phyloP scores from a whole-genome alignment of 2,797 vertebrate genomes.

The Basileuterus tristriatus region DNA sequence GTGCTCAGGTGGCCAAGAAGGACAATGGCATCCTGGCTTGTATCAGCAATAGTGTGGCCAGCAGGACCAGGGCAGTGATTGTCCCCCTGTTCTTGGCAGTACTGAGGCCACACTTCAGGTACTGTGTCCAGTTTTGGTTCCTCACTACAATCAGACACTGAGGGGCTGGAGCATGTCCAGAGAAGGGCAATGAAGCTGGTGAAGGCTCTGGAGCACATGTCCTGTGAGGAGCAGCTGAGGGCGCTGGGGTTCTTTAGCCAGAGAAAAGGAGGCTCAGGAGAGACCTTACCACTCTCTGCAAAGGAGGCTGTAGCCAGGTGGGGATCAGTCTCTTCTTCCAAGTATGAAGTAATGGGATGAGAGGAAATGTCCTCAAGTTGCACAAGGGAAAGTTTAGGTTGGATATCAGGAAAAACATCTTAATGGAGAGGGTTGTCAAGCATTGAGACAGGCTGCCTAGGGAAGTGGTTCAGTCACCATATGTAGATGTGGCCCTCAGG shows the following conservation, averaged over 20 bases:
- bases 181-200: accelerated
- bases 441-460: background rate
- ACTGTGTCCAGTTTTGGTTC: background rate
- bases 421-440: background rate
- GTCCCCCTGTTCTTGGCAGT: background rate
- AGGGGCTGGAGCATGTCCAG: accelerated
- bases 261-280: background rate
- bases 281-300: background rate
- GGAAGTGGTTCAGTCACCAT: background rate
- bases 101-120: accelerated
- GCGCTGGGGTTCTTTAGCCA: background rate
- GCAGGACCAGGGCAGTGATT: background rate
- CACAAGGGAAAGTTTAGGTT: background rate
- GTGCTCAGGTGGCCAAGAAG: background rate
- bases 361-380: background rate
- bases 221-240: background rate
- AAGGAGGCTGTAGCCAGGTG: accelerated
- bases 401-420: background rate
- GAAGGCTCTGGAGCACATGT: background rate
- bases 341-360: background rate
- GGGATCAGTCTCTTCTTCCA: background rate
- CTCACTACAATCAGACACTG: background rate
- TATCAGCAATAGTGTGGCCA: background rate
- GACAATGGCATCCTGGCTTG: background rate
- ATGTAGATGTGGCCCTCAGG: background rate